Evolutionary conservation across 2,888 invertebrate genomes (phyloP).

Genomic region (Theretra japonica): DNA sequence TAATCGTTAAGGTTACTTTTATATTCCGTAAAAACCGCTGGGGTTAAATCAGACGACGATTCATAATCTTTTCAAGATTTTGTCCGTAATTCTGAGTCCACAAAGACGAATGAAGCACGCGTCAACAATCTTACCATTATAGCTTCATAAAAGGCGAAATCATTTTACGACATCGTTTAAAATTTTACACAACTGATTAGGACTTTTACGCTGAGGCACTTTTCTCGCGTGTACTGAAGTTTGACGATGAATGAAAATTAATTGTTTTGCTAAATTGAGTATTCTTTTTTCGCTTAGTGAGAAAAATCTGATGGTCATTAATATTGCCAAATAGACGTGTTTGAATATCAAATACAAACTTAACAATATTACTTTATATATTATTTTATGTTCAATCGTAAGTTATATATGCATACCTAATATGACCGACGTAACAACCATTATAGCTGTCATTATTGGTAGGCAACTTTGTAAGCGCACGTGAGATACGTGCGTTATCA

Average conservation of each 20-base stretch:
- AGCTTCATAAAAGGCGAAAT: constrained; percentile 11
- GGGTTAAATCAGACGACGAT: not conserved
- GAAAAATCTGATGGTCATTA: too few relatives aligned
- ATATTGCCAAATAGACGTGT: too few relatives aligned
- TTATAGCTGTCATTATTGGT: too few relatives aligned
- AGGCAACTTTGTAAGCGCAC: not conserved
- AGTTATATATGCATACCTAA: not conserved
- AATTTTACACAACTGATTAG: constrained; percentile 2
- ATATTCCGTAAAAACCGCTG: not conserved
- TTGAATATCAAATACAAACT: not conserved
- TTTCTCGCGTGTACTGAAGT: not conserved
- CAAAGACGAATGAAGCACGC: constrained; percentile 8
- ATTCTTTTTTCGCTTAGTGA: not conserved
- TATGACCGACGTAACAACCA: not conserved
- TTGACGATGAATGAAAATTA: not conserved
- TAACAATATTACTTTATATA: not conserved
- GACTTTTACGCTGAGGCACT: not conserved
- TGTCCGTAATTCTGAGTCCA: not conserved
- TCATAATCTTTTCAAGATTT: not conserved
- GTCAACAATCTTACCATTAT: constrained; percentile 8
- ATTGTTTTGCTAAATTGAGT: not conserved
- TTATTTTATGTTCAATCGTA: not conserved
- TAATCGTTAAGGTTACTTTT: not conserved
- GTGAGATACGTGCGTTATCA: constrained; percentile 3
- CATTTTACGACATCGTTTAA: not conserved